A percentile compares a stretch with the other conserved stretches of the same genome.
phyloP scores from a whole-genome alignment of 2,797 vertebrate species.

The Anolis apletophallus region DNA sequence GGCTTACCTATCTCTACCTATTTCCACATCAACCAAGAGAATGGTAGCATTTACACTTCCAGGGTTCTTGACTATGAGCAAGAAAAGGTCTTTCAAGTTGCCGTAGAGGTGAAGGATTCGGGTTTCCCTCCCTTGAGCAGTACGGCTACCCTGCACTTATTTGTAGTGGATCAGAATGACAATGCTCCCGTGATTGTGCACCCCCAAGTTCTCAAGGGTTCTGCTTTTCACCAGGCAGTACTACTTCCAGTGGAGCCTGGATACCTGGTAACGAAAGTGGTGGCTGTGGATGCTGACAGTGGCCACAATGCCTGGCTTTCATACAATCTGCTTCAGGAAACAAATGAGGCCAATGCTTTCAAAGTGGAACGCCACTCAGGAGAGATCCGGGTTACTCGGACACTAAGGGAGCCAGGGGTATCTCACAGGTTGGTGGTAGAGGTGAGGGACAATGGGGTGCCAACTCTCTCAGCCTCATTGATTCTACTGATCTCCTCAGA shows the following conservation, averaged over 20 bases:
- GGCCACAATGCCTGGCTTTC: conserved; percentile 89
- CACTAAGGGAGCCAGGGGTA: conserved; percentile 79
- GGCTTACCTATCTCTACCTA: conserved; percentile 83
- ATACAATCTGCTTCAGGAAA: conserved; percentile 79
- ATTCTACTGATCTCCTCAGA: conserved; percentile 84
- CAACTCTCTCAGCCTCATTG: conserved; percentile 58
- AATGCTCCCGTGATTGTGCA: conserved; percentile 78
- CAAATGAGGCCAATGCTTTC: conserved; percentile 80
- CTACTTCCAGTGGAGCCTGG: conserved; percentile 83
- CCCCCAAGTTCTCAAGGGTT: conserved; percentile 79
- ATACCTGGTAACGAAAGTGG: conserved; percentile 86
- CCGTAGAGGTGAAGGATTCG: conserved; percentile 70
- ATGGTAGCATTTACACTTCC: conserved; percentile 85
- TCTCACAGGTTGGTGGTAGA: conserved; percentile 72
- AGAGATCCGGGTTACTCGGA: conserved; percentile 82
- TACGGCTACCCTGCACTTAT: conserved; percentile 73
- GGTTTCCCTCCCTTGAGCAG: conserved; percentile 77
- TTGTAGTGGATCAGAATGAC: conserved; percentile 80
- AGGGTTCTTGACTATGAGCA: conserved; percentile 82
- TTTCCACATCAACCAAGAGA: conserved; percentile 86
- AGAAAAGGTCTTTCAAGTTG: conserved; percentile 79
- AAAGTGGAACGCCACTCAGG: conserved; percentile 84
- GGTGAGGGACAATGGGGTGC: conserved; percentile 74
- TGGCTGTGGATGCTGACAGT: conserved; percentile 88
- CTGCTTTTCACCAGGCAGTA: conserved; percentile 83